A percentile compares a stretch with the other conserved stretches of the same genome.
Evolutionary conservation across 2,797 vertebrate genomes (phyloP).

Genomic region (Megalops cyprinoides): DNA sequence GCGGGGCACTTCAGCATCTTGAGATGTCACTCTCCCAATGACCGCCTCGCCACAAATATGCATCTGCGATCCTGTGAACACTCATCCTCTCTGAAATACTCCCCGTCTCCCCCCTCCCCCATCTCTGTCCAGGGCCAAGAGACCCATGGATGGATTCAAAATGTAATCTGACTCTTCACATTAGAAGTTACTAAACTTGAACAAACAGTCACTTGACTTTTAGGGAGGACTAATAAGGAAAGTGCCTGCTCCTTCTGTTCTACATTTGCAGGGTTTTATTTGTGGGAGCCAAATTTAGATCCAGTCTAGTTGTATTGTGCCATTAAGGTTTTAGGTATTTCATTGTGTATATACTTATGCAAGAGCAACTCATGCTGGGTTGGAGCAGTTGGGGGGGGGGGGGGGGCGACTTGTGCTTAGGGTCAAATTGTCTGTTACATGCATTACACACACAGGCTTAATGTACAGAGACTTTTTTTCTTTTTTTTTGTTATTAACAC

Average conservation of each 20-base stretch:
- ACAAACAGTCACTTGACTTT: background rate
- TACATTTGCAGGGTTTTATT: background rate
- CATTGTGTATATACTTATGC: background rate
- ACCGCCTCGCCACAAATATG: background rate
- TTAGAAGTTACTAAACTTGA: background rate
- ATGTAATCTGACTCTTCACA: constrained; percentile 10
- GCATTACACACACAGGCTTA: too few relatives aligned
- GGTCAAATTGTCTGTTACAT: background rate
- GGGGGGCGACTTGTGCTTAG: background rate
- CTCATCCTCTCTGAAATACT: constrained; percentile 5
- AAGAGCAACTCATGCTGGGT: background rate
- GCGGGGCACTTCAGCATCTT: background rate
- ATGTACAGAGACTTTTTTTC: background rate
- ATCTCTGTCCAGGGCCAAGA: background rate
- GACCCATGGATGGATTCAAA: background rate
- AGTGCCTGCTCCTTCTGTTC: background rate
- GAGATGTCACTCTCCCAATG: background rate
- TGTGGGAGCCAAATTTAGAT: background rate
- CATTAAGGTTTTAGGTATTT: background rate
- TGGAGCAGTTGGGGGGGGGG: background rate
- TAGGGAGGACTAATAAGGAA: background rate
- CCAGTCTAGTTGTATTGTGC: background rate
- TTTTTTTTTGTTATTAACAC: too few relatives aligned
- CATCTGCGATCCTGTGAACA: constrained; percentile 8
- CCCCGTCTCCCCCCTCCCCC: background rate